Conservation (phyloP, 2,113 vertebrate genomes). For the Plestiodon gilberti region DNA sequence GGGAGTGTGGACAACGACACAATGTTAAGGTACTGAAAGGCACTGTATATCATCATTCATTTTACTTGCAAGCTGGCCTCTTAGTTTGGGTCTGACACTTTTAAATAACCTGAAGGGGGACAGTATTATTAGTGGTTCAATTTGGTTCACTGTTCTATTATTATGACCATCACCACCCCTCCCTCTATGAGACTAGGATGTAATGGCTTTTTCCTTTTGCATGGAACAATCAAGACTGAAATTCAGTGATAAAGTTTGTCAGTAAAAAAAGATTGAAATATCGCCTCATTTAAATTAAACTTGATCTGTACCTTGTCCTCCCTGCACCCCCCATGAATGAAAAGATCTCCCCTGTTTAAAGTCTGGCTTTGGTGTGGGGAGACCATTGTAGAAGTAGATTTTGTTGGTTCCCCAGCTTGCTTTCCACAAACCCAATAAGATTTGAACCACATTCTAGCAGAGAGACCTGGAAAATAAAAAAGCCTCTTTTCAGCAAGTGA, state of each 20-base stretch:
- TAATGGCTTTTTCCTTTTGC: neutral
- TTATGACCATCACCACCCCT: slow-evolving; percentile 34
- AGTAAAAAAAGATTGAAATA: neutral
- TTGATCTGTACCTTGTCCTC: neutral
- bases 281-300: neutral
- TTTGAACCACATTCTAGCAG: slow-evolving; percentile 18
- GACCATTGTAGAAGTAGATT: accelerated
- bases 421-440: neutral
- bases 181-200: slow-evolving; percentile 10
- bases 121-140: neutral
- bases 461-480: neutral
- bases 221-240: neutral
- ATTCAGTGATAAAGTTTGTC: no score
- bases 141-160: slow-evolving; percentile 49
- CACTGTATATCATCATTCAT: slow-evolving; percentile 63
- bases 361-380: no score
- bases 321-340: neutral
- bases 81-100: slow-evolving; percentile 44
- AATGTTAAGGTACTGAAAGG: slow-evolving; percentile 57
- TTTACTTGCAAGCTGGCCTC: slow-evolving; percentile 60
- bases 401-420: neutral
- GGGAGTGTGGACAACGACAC: neutral
- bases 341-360: neutral
- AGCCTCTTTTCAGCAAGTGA: neutral
- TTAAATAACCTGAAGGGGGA: neutral